These are phyloP conservation scores for Clytia hemisphaerica DNA, from an alignment of 30 jellyfish, hydroid and myxozoan species.

Conservation along the genomic window DNA sequence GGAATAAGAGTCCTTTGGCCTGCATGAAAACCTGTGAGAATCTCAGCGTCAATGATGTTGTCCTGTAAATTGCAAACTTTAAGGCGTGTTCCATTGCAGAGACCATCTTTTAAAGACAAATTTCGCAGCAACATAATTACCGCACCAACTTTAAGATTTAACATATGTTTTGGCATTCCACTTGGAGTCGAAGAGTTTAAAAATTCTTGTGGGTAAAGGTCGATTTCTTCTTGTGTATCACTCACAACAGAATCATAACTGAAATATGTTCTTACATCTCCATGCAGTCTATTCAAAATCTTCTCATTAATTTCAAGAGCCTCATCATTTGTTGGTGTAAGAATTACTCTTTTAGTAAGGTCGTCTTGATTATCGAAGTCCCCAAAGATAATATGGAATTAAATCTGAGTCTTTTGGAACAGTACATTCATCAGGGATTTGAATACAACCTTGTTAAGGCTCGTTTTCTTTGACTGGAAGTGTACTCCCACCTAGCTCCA, in stretches of 20 bases:
- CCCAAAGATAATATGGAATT: too few species aligned
- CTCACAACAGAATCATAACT: constrained; percentile 21
- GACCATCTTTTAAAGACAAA: constrained; percentile 28
- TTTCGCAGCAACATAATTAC: constrained; percentile 32
- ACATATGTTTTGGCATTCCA: constrained; percentile 51
- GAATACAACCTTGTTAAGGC: constrained; percentile 1
- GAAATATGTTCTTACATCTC: constrained; percentile 3
- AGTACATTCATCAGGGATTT: constrained; percentile 1
- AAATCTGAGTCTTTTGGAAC: background rate
- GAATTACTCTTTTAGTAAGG: constrained; percentile 7
- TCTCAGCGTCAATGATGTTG: constrained; percentile 18
- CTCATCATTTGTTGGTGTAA: constrained; percentile 34
- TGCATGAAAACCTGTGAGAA: constrained; percentile 9
- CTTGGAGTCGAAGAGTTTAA: constrained; percentile 14
- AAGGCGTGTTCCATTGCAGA: constrained; percentile 36
- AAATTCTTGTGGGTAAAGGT: constrained; percentile 14
- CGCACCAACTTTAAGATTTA: constrained; percentile 46
- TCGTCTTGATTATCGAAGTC: constrained; percentile 10
- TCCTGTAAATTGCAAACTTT: constrained; percentile 15
- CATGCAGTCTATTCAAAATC: constrained; percentile 14
- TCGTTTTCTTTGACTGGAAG: background rate
- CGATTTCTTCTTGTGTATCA: constrained; percentile 21
- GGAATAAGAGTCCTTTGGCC: constrained; percentile 33
- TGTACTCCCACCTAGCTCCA: constrained; percentile 18
- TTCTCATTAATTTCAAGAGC: constrained; percentile 1